phyloP scores from a whole-genome alignment of 2,888 invertebrate genomes.

The Drosophila pullipes region DNA sequence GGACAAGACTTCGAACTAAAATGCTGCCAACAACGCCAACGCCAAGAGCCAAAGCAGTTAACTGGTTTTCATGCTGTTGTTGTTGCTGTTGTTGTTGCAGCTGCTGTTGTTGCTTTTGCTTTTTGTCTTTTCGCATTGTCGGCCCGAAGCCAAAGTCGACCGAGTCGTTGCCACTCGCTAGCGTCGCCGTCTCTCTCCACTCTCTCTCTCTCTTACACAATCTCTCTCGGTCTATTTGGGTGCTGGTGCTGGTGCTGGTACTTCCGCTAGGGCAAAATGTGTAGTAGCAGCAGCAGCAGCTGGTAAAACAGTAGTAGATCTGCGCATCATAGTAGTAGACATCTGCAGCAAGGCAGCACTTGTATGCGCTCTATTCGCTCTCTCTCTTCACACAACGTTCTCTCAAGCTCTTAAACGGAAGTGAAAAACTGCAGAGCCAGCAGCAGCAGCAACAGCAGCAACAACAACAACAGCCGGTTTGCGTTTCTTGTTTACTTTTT shows the following conservation, averaged over 20 bases:
- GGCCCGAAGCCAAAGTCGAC: slow-evolving; percentile 64
- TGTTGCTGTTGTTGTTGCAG: slow-evolving; percentile 7
- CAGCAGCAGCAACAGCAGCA: slow-evolving; percentile 29
- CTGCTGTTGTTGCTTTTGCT: slow-evolving; percentile 14
- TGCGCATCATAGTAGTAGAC: slow-evolving; percentile 50
- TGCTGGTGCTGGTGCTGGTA: slow-evolving; percentile 31
- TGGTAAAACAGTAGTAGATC: slow-evolving; percentile 49
- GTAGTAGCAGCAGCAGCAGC: slow-evolving; percentile 31
- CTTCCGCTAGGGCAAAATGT: slow-evolving; percentile 54
- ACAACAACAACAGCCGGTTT: slow-evolving; percentile 72
- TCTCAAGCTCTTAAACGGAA: slow-evolving; percentile 59
- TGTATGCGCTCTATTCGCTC: slow-evolving; percentile 6
- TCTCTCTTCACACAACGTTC: slow-evolving; percentile 24
- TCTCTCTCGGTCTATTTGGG: slow-evolving; percentile 22
- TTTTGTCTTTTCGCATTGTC: slow-evolving; percentile 40
- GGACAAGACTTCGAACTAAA: slow-evolving; percentile 34
- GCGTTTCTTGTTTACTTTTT: slow-evolving; percentile 66
- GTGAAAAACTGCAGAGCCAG: slow-evolving; percentile 59
- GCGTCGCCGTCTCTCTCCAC: slow-evolving; percentile 6
- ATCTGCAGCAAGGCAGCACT: slow-evolving; percentile 33
- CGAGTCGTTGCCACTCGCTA: slow-evolving; percentile 56
- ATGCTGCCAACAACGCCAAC: slow-evolving; percentile 28
- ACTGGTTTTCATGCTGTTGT: slow-evolving; percentile 60
- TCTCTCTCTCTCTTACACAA: not conserved
- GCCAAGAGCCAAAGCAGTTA: slow-evolving; percentile 50